Evolutionary conservation across 2,888 invertebrate species (phyloP), one percentile per base, ranked within the genome.

Genomic region (Choreutis nemorana): DNA sequence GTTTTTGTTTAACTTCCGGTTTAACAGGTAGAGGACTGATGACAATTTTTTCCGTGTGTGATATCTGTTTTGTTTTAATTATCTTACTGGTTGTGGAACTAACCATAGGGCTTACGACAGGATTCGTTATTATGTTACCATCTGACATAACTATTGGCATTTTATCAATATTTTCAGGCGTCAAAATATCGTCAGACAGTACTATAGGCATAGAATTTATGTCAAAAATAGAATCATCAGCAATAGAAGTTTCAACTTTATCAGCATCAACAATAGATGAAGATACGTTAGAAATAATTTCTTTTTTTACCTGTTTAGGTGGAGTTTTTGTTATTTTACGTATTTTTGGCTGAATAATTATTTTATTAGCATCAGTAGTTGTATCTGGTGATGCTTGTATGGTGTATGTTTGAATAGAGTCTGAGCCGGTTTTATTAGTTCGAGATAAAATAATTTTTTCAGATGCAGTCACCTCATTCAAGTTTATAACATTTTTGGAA

Each of bases 121-220:
- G 38, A 33, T 61, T 65, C 12, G 58, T 52, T 34, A 73, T 58
- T 21, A 73, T 51, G 41, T 72, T 72, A 6, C 68, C 71, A 36
- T 77, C 78, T 1, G 78, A 59, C 72, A 77, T 75, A 1, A 85
- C 82, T 16, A 86, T 81, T 0, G 87, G 87, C 81, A 87, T 83
- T 48, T 85, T 85, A 42, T 87, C 86, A 29, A 87, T 84, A 44
- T 65, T 85, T 48, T 87, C 87, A 1, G 87, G 82, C 1, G 85
- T 85, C 33, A 87, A 58, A 22, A 85, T 81, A 43, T 88, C 87
- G 41, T 89, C 89, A 16, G 86, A 86, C 23, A 89, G 56, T 3
- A 89, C 87, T 36, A 89, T 86, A 1, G 89, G 89, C 87, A 89
- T 88, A 2, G 87, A 87, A 55, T 87, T 86, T 18, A 89, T 89